A percentile compares a stretch with the other conserved stretches of the same genome.
phyloP scores from a whole-genome alignment of 2,797 vertebrate species.

The Molossus molossus region DNA sequence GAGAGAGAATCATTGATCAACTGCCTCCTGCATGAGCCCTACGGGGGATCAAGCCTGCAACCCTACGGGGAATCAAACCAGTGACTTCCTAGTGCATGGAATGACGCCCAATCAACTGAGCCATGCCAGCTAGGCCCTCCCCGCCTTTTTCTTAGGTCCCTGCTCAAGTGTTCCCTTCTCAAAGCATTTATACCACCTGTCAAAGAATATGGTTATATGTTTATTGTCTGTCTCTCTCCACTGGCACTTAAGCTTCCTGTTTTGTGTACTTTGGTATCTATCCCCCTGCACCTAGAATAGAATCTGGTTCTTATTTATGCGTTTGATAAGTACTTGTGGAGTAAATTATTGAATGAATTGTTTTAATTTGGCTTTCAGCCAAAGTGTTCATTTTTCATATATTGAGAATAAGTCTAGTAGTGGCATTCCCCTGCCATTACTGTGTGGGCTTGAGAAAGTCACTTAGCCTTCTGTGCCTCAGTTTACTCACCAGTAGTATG shows the following conservation, averaged over 20 bases:
- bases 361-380: slow-evolving; percentile 60
- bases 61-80: too few species aligned
- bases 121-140: background rate
- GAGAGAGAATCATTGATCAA: too few species aligned
- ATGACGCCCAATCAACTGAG: background rate
- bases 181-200: background rate
- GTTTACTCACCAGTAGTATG: background rate
- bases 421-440: background rate
- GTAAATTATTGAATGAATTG: slow-evolving; percentile 3
- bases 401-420: background rate
- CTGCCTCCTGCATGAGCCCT: too few species aligned
- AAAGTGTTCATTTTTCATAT: background rate
- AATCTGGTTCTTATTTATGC: background rate
- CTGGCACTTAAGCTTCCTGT: background rate
- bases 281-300: background rate
- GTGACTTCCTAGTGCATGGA: too few species aligned
- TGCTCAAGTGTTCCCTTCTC: background rate
- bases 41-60: too few species aligned
- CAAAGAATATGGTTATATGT: background rate
- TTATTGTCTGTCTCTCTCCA: background rate
- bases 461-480: background rate
- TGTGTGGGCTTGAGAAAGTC: background rate
- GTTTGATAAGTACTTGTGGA: background rate
- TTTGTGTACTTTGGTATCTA: background rate
- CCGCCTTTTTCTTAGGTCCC: background rate